Evolutionary conservation across 2,113 vertebrate species (phyloP).

Genomic region (Saccopteryx bilineata): DNA sequence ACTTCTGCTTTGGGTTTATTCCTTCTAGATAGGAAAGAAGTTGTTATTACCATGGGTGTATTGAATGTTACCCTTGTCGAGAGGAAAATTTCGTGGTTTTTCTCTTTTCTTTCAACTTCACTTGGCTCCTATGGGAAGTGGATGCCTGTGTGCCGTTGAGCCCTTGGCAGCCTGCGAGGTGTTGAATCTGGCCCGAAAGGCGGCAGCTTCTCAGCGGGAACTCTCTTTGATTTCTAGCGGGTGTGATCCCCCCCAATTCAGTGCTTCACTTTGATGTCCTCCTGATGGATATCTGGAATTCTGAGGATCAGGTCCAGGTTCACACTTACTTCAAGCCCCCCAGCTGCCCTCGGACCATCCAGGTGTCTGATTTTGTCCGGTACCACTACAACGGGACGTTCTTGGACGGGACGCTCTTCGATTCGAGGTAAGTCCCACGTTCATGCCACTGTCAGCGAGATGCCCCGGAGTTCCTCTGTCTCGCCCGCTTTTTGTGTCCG

Average conservation of each 20-base stretch:
- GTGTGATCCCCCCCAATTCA: conserved; percentile 94
- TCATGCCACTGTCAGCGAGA: not conserved
- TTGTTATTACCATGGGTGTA: not conserved
- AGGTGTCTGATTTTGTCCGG: conserved; percentile 97
- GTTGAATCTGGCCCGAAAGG: not conserved
- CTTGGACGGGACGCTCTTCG: conserved; percentile 97
- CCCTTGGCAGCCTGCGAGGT: not conserved
- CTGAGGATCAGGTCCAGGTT: conserved; percentile 93
- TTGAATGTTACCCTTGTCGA: not conserved
- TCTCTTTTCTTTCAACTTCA: not conserved
- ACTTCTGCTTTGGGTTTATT: not conserved
- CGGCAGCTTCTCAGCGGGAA: not conserved
- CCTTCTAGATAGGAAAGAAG: conserved; percentile 12
- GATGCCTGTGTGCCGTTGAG: not conserved
- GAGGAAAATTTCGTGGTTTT: not conserved
- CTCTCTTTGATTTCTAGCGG: conserved; percentile 87
- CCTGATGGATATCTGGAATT: conserved; percentile 96
- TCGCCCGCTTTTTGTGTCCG: not conserved
- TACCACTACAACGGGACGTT: conserved; percentile 99
- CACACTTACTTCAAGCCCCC: conserved; percentile 93
- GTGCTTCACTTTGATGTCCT: conserved; percentile 97
- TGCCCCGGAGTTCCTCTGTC: not conserved
- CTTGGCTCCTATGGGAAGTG: not conserved
- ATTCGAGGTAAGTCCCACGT: conserved; percentile 92
- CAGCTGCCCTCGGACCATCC: conserved; percentile 91